Conservation (phyloP, 1,140 invertebrate species). For the Procambarus clarkii region DNA sequence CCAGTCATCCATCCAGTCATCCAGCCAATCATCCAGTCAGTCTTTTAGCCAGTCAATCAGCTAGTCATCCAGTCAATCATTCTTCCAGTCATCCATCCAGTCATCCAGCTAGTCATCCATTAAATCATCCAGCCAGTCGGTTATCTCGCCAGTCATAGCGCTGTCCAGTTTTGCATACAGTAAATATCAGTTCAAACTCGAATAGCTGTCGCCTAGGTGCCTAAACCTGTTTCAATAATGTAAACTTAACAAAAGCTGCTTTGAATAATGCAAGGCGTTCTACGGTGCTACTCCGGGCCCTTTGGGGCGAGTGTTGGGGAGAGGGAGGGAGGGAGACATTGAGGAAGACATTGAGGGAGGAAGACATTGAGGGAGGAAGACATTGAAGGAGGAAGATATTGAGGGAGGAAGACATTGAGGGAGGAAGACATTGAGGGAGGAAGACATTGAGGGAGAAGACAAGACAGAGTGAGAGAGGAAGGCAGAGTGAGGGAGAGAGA, state of each 20-base stretch:
- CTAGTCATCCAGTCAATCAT: too few species aligned
- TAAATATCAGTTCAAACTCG: conserved; percentile 43
- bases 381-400: too few species aligned
- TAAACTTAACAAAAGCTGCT: conserved; percentile 45
- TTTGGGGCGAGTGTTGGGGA: background rate
- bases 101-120: too few species aligned
- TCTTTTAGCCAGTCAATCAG: too few species aligned
- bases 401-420: too few species aligned
- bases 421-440: too few species aligned
- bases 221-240: conserved; percentile 61
- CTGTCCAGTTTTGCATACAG: conserved; percentile 31
- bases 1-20: too few species aligned
- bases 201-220: background rate
- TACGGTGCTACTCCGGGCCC: background rate
- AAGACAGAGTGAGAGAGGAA: background rate
- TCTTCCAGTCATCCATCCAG: too few species aligned
- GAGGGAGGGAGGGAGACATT: background rate
- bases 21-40: too few species aligned
- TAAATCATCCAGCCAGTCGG: too few species aligned
- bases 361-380: too few species aligned
- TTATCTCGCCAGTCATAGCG: conserved; percentile 16
- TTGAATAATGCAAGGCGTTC: conserved; percentile 46
- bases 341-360: background rate
- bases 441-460: too few species aligned
- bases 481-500: background rate